phyloP scores from a whole-genome alignment of 2,797 vertebrate genomes.

The Coregonus ussuriensis region DNA sequence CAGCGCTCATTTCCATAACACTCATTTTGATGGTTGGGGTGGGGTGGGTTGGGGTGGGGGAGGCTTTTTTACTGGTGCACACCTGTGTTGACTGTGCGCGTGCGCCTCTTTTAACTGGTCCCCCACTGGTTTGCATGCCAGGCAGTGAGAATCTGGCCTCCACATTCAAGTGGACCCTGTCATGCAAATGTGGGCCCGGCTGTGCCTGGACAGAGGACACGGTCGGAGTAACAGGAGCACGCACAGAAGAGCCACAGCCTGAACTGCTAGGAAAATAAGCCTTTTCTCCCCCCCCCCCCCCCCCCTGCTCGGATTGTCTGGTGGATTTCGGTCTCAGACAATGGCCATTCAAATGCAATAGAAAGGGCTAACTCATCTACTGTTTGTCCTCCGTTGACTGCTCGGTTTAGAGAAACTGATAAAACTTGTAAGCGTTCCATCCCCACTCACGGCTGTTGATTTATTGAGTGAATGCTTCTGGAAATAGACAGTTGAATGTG shows the following conservation, averaged over 20 bases:
- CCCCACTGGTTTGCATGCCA: conserved; percentile 78
- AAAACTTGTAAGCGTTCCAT: conserved; percentile 22
- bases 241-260: conserved; percentile 68
- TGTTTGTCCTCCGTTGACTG: conserved; percentile 56
- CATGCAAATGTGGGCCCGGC: conserved; percentile 77
- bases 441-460: conserved; percentile 12
- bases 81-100: conserved; percentile 71
- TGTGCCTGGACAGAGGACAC: conserved; percentile 65
- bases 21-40: conserved; percentile 37
- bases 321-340: conserved; percentile 57
- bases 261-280: conserved; percentile 80
- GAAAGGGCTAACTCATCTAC: conserved; percentile 36
- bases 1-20: conserved; percentile 72
- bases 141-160: conserved; percentile 75
- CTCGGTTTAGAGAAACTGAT: conserved; percentile 36
- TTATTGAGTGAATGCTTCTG: conserved; percentile 18
- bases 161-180: conserved; percentile 75
- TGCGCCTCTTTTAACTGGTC: conserved; percentile 76
- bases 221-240: conserved; percentile 76
- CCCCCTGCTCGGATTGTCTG: conserved; percentile 54
- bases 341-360: conserved; percentile 62
- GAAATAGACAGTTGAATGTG: conserved; percentile 13
- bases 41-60: conserved; percentile 4
- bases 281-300: conserved; percentile 44
- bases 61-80: conserved; percentile 58